These are phyloP conservation scores for Miltochrista miniata DNA, from an alignment of 2,888 invertebrate genomes.

Conservation along the genomic window DNA sequence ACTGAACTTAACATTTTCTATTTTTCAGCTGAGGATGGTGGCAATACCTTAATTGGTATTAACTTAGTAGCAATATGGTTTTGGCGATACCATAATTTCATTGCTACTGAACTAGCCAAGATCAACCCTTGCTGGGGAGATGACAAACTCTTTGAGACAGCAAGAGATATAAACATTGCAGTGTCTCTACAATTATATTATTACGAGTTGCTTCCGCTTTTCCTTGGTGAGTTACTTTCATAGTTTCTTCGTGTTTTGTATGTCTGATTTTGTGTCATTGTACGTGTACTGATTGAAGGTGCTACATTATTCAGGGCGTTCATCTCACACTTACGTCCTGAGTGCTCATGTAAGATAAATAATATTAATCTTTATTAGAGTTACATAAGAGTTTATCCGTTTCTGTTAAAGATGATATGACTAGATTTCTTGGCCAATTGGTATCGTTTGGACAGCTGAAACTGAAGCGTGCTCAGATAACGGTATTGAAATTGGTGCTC, in stretches of 20 bases:
- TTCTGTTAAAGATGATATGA: too few species aligned
- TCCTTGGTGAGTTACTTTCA: conserved; percentile 43
- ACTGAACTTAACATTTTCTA: too few species aligned
- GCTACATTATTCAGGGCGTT: too few species aligned
- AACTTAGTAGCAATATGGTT: conserved; percentile 47
- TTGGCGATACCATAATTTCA: conserved; percentile 52
- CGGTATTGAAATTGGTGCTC: too few species aligned
- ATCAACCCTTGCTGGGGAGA: conserved; percentile 58
- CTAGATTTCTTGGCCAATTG: too few species aligned
- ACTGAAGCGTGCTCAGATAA: too few species aligned
- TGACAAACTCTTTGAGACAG: conserved; percentile 46
- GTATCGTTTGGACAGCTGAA: too few species aligned
- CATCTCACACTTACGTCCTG: too few species aligned
- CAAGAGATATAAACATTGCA: conserved; percentile 56
- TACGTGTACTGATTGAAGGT: background rate
- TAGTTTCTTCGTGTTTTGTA: background rate
- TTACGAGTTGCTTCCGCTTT: conserved; percentile 47
- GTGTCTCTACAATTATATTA: conserved; percentile 42
- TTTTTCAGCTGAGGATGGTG: conserved; percentile 43
- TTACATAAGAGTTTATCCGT: too few species aligned
- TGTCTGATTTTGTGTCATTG: background rate
- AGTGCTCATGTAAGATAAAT: too few species aligned
- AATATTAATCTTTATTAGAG: too few species aligned
- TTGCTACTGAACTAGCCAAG: conserved; percentile 41
- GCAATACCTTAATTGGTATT: conserved; percentile 43